phyloP scores from a whole-genome alignment of 1,140 invertebrate genomes.

The Maconellicoccus hirsutus region DNA sequence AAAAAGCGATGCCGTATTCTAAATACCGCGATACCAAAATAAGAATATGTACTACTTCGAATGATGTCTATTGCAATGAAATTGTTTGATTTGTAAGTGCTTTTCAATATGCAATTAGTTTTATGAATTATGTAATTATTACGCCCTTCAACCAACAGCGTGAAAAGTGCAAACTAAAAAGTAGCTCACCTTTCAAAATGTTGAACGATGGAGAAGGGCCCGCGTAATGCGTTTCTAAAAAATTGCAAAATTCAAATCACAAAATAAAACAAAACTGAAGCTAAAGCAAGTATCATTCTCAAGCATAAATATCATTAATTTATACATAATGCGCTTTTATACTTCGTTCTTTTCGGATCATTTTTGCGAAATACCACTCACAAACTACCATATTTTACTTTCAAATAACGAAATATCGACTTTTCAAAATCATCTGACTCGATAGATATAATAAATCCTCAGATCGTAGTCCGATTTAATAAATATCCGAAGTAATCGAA shows the following conservation, averaged over 20 bases:
- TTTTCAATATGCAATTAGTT: background rate
- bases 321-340: background rate
- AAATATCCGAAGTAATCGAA: background rate
- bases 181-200: slow-evolving; percentile 59
- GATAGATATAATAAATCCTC: no score
- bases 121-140: background rate
- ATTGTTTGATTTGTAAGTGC: no score
- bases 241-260: slow-evolving; percentile 27
- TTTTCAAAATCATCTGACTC: no score
- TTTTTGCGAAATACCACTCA: no score
- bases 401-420: no score
- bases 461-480: no score
- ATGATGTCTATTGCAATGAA: no score
- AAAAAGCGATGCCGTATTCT: no score
- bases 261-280: slow-evolving; percentile 17
- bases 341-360: no score
- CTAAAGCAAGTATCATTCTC: slow-evolving; percentile 11
- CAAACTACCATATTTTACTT: no score
- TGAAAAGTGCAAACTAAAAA: slow-evolving; percentile 25
- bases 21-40: no score
- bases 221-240: slow-evolving; percentile 59
- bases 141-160: slow-evolving; percentile 22
- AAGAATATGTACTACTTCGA: no score
- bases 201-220: slow-evolving; percentile 59
- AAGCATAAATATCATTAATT: slow-evolving; percentile 16